Evolutionary conservation across 1,140 invertebrate genomes (phyloP).

Genomic region (Mya arenaria): DNA sequence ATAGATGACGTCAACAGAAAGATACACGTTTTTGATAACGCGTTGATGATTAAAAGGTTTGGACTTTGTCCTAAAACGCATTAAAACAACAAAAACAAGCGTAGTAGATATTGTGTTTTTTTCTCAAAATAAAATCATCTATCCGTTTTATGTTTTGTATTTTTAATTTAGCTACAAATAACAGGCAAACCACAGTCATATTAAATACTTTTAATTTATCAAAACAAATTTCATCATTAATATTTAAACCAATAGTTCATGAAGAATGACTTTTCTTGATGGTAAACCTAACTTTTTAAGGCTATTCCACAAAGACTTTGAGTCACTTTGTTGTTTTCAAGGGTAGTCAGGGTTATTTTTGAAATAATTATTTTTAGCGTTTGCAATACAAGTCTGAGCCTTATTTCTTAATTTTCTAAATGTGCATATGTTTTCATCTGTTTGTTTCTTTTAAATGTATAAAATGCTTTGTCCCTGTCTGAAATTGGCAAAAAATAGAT

Average conservation of each 20-base stretch:
- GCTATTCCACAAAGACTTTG: neutral
- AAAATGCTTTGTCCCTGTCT: slow-evolving; percentile 13
- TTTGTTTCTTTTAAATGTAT: neutral
- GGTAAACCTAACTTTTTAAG: neutral
- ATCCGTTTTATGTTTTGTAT: too few species aligned
- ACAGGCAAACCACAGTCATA: too few species aligned
- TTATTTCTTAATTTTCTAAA: neutral
- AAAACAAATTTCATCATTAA: neutral
- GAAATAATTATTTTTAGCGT: slow-evolving; percentile 10
- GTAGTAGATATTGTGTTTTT: too few species aligned
- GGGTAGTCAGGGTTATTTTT: neutral
- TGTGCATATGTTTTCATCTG: neutral
- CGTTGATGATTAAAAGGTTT: too few species aligned
- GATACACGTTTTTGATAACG: too few species aligned
- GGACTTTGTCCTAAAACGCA: too few species aligned
- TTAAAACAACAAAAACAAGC: too few species aligned
- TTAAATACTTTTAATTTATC: neutral
- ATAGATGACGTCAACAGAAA: too few species aligned
- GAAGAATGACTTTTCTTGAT: neutral
- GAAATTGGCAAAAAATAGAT: neutral
- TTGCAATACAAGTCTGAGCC: neutral
- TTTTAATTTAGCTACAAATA: too few species aligned
- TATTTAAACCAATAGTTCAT: neutral
- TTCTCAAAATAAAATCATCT: too few species aligned
- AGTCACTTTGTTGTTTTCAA: neutral